phyloP scores from a whole-genome alignment of 2,113 vertebrate species.

The Ceyx melanurus region DNA sequence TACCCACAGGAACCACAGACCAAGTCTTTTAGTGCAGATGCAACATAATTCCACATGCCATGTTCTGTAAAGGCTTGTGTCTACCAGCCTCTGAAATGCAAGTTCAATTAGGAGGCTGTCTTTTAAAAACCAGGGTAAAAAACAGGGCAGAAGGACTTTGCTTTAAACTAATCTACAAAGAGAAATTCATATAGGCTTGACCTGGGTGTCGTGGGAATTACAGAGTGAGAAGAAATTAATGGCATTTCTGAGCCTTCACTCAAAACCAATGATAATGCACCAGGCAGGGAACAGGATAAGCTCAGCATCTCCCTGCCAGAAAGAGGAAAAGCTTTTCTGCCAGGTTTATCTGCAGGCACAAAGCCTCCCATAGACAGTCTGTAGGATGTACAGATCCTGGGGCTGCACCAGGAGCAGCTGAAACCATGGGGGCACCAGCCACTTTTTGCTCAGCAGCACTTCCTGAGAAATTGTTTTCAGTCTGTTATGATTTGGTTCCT shows the following conservation, averaged over 20 bases:
- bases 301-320: background rate
- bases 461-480: conserved; percentile 68
- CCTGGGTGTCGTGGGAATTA: conserved; percentile 27
- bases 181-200: conserved; percentile 35
- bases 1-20: background rate
- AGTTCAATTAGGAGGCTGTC: background rate
- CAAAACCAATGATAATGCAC: background rate
- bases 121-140: conserved; percentile 57
- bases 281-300: background rate
- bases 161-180: conserved; percentile 38
- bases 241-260: conserved; percentile 25
- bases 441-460: conserved; percentile 41
- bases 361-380: background rate
- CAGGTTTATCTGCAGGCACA: background rate
- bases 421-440: conserved; percentile 12
- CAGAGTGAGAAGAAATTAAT: conserved; percentile 42
- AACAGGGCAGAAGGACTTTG: conserved; percentile 43
- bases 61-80: background rate
- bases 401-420: background rate
- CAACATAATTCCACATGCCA: background rate
- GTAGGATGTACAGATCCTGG: background rate
- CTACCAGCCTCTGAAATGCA: conserved; percentile 5
- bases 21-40: background rate
- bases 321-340: background rate
- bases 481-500: conserved; percentile 62